Evolutionary conservation across 1,140 invertebrate genomes (phyloP).

Genomic region (fruit fly (Drosophila melanogaster)): Release_6_plus_ISO1_MT NC_004354.4:2511001-2511500

Average conservation of each 20-base stretch:
- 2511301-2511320: constrained; percentile 22
- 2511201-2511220: constrained; percentile 76
- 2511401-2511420: constrained; percentile 27
- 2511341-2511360: constrained; percentile 20
- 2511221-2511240: constrained; percentile 54
- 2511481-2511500: constrained; percentile 58
- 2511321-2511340: constrained; percentile 47
- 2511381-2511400: constrained; percentile 56
- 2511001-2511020: constrained; percentile 37
- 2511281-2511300: constrained; percentile 9
- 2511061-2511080: constrained; percentile 66
- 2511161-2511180: constrained; percentile 76
- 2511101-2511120: not conserved
- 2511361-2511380: constrained; percentile 49
- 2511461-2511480: constrained; percentile 28
- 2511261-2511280: constrained; percentile 4
- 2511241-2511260: constrained; percentile 33
- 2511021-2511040: constrained; percentile 37
- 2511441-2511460: constrained; percentile 17
- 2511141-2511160: constrained; percentile 44
- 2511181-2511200: constrained; percentile 82
- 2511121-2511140: constrained; percentile 6
- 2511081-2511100: constrained; percentile 73
- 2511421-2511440: constrained; percentile 12
- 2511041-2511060: constrained; percentile 48